Conservation (phyloP, 2,888 invertebrate species). For the Catocala sponsa region DNA sequence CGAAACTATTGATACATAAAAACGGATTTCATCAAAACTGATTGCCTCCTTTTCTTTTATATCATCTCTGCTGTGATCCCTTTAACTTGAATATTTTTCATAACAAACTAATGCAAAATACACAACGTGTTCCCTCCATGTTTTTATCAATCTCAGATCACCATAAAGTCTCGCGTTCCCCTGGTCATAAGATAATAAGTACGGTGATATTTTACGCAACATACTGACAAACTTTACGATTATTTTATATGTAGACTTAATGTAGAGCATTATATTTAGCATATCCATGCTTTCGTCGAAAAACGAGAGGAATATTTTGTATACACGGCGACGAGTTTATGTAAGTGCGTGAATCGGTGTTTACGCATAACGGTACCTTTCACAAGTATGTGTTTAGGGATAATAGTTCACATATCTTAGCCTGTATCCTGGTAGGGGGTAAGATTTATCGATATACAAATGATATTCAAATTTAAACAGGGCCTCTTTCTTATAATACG, state of each 20-base stretch:
- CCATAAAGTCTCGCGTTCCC: slow-evolving; percentile 1
- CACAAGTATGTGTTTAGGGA: background rate
- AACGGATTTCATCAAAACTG: no score
- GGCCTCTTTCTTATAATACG: no score
- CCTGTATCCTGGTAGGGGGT: background rate
- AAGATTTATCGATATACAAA: background rate
- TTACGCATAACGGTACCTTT: slow-evolving; percentile 1
- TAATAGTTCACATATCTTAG: slow-evolving; percentile 8
- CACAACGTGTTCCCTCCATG: background rate
- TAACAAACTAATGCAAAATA: slow-evolving; percentile 2
- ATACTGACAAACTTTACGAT: slow-evolving; percentile 25
- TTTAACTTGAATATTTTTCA: background rate
- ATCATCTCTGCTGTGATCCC: background rate
- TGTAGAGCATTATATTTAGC: slow-evolving; percentile 32
- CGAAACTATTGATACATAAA: no score
- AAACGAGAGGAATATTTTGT: slow-evolving; percentile 40
- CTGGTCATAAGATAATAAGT: slow-evolving; percentile 7
- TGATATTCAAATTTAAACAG: background rate
- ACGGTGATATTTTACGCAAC: slow-evolving; percentile 12
- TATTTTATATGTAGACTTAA: slow-evolving; percentile 41
- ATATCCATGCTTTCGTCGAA: slow-evolving; percentile 27
- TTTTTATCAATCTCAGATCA: slow-evolving; percentile 7
- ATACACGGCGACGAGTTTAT: slow-evolving; percentile 22
- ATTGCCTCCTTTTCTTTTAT: no score
- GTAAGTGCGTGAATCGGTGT: slow-evolving; percentile 4